Evolutionary conservation across 2,113 vertebrate genomes (phyloP).

Genomic region (Micromys minutus): DNA sequence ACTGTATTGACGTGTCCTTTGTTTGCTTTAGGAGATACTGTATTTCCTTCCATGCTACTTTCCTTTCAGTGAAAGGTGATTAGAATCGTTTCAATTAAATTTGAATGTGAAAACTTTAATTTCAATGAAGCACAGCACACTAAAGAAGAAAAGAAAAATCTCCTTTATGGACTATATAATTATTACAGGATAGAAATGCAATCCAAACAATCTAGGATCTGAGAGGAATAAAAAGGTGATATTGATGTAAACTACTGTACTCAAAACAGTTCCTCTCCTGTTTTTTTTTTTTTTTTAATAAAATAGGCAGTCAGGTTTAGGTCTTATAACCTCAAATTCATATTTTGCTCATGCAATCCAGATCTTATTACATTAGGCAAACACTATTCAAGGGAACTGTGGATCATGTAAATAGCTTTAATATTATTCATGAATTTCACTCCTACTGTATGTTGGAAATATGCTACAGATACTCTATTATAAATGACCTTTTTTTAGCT

Average conservation of each 20-base stretch:
- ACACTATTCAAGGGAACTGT: constrained; percentile 81
- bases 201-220: constrained; percentile 72
- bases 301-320: constrained; percentile 68
- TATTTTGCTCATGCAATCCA: constrained; percentile 81
- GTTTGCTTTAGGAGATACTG: neutral
- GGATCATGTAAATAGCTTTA: constrained; percentile 84
- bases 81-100: constrained; percentile 78
- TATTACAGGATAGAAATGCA: constrained; percentile 76
- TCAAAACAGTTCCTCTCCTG: constrained; percentile 72
- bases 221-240: constrained; percentile 76
- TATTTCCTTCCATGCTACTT: constrained; percentile 46
- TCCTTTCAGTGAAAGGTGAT: constrained; percentile 70
- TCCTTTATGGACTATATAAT: constrained; percentile 63
- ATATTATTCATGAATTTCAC: constrained; percentile 87
- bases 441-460: constrained; percentile 77
- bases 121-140: constrained; percentile 71
- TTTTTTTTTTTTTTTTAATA: constrained; percentile 69
- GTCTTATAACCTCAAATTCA: constrained; percentile 75
- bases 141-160: constrained; percentile 56
- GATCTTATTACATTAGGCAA: constrained; percentile 85
- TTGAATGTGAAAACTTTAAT: constrained; percentile 74
- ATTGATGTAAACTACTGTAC: constrained; percentile 74
- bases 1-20: constrained; percentile 69
- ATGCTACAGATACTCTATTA: constrained; percentile 78
- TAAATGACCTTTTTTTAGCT: constrained; percentile 80